Evolutionary conservation across 2,888 invertebrate genomes (phyloP).

Genomic region (Cenopis cana): DNA sequence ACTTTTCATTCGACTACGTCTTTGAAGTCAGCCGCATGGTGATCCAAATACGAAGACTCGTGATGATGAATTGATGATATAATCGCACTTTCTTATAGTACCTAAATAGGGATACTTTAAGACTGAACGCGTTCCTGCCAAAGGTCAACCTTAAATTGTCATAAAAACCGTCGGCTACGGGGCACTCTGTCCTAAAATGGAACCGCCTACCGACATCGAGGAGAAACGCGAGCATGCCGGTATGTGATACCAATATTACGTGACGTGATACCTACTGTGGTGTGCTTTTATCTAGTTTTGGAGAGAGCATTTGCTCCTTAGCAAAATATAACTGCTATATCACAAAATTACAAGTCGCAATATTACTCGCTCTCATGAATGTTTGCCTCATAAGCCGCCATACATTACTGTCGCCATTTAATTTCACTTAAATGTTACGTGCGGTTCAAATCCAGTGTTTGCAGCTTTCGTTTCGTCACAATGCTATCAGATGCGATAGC

Average conservation of each 20-base stretch:
- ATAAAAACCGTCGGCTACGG: slow-evolving; percentile 1
- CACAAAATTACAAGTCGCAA: too few relatives aligned
- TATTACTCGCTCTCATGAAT: not conserved
- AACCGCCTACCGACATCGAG: slow-evolving; percentile 28
- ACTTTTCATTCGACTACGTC: too few relatives aligned
- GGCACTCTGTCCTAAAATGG: slow-evolving; percentile 43
- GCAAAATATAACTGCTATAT: too few relatives aligned
- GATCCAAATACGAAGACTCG: too few relatives aligned
- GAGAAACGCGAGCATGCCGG: not conserved
- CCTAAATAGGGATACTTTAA: not conserved
- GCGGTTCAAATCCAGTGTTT: slow-evolving; percentile 7
- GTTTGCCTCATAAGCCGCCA: not conserved
- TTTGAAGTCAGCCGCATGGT: too few relatives aligned
- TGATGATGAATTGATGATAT: too few relatives aligned
- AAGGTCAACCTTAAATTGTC: slow-evolving; percentile 3
- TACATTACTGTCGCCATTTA: slow-evolving; percentile 16
- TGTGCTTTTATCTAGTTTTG: too few relatives aligned
- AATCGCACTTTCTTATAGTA: too few relatives aligned
- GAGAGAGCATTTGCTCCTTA: too few relatives aligned
- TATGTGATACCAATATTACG: not conserved
- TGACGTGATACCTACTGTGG: too few relatives aligned
- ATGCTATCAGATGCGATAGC: slow-evolving; percentile 30
- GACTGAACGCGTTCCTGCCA: slow-evolving; percentile 1
- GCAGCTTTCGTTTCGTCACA: slow-evolving; percentile 42
- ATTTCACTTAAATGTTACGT: slow-evolving; percentile 11